Conservation (phyloP, 2,888 invertebrate genomes). For the Lysandra coridon region DNA sequence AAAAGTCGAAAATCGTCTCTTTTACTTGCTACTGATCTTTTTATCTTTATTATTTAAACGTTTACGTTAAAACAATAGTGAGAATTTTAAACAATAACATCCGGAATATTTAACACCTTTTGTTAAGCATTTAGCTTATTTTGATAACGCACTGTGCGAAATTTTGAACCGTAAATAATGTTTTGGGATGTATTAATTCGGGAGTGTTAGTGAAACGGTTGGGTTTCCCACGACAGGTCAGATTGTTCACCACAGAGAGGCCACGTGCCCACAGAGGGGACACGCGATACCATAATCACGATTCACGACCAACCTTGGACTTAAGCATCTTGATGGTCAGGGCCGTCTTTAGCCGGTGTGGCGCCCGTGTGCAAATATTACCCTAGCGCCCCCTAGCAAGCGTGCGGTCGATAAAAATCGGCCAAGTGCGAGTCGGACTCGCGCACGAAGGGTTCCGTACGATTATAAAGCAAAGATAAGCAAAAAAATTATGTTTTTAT, state of each 20-base stretch:
- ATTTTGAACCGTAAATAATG: not conserved
- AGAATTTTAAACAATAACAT: conserved; percentile 8
- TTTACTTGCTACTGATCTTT: not conserved
- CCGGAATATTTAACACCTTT: not conserved
- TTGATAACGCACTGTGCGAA: not conserved
- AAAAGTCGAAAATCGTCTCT: not conserved
- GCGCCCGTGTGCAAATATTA: no score
- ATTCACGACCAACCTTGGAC: not conserved
- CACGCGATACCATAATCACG: conserved; percentile 15
- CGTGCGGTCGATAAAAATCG: no score
- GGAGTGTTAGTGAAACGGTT: not conserved
- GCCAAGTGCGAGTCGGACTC: no score
- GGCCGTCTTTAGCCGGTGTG: no score
- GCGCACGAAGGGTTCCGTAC: no score
- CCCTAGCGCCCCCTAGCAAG: no score
- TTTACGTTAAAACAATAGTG: not conserved
- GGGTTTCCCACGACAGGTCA: not conserved
- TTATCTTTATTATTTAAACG: not conserved
- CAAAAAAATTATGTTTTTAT: no score
- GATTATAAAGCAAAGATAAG: no score
- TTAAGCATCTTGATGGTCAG: not conserved
- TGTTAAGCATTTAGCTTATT: not conserved
- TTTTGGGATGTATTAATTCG: not conserved
- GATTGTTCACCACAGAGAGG: not conserved
- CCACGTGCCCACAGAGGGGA: not conserved